These are phyloP conservation scores for Monoplex corrugatus DNA, from an alignment of 2,888 invertebrate genomes.

Conservation along the genomic window DNA sequence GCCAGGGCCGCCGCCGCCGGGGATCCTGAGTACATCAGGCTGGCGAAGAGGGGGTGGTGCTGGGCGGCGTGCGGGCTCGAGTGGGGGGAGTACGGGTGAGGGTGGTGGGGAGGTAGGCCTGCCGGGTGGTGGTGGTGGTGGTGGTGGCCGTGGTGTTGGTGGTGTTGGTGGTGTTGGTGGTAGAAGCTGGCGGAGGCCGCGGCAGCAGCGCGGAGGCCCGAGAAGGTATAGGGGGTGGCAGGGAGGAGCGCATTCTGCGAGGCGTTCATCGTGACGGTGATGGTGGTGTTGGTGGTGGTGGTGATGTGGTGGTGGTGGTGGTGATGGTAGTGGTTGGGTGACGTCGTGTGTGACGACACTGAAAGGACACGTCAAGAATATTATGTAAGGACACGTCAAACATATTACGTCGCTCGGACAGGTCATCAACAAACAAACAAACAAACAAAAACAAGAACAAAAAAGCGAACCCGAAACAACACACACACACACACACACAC, in stretches of 20 bases:
- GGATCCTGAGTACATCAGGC: background rate
- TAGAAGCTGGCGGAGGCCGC: slow-evolving; percentile 54
- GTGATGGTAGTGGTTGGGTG: too few species aligned
- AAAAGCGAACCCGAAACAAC: too few species aligned
- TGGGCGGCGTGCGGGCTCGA: background rate
- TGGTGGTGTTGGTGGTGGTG: slow-evolving; percentile 3
- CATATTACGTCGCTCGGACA: too few species aligned
- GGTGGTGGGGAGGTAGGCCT: background rate
- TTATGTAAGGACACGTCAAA: too few species aligned
- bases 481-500: too few species aligned
- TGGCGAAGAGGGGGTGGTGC: background rate
- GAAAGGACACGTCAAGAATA: too few species aligned
- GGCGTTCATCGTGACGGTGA: background rate
- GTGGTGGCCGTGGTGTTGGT: too few species aligned
- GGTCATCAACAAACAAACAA: too few species aligned
- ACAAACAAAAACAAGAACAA: too few species aligned
- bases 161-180: slow-evolving; percentile 57
- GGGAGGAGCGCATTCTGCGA: slow-evolving; percentile 9
- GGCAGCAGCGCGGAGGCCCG: slow-evolving; percentile 26
- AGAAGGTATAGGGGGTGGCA: slow-evolving; percentile 34
- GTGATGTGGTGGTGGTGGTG: background rate
- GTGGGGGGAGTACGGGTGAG: background rate
- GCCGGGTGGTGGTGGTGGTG: background rate
- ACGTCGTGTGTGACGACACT: too few species aligned
- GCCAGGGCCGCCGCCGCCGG: background rate